phyloP scores from a whole-genome alignment of 1,140 invertebrate genomes.

The Heliconius himera region DNA sequence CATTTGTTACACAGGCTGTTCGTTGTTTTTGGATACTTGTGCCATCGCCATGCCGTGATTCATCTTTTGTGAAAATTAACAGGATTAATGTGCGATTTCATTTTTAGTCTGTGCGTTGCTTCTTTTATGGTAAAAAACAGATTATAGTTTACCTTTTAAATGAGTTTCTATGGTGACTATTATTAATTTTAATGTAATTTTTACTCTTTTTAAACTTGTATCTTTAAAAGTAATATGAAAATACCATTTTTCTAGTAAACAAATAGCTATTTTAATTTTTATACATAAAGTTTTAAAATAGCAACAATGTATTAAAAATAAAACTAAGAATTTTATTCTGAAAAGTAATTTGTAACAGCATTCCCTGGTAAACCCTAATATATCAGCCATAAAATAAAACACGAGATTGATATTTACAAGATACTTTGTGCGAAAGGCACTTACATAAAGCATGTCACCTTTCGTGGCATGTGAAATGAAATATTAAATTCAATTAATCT shows the following conservation, averaged over 20 bases:
- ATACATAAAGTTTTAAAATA: background rate
- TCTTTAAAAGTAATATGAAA: too few species aligned
- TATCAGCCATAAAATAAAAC: conserved; percentile 28
- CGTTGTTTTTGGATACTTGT: conserved; percentile 14
- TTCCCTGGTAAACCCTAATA: conserved; percentile 1
- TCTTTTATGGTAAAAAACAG: background rate
- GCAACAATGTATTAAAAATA: background rate
- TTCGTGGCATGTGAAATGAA: conserved; percentile 29
- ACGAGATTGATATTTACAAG: conserved; percentile 27
- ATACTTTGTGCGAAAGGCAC: conserved; percentile 24
- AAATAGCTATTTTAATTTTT: background rate
- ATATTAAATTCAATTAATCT: conserved; percentile 41
- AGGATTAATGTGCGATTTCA: background rate
- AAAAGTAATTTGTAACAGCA: background rate
- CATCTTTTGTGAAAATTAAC: conserved; percentile 14
- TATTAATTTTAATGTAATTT: too few species aligned
- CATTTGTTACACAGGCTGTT: conserved; percentile 61
- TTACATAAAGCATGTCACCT: conserved; percentile 34
- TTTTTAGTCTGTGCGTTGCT: background rate
- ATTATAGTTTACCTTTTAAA: background rate
- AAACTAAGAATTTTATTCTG: conserved; percentile 11
- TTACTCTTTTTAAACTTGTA: too few species aligned
- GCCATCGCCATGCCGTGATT: conserved; percentile 13
- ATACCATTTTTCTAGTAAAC: background rate
- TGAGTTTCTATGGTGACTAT: too few species aligned